These are phyloP conservation scores for Chloebia gouldiae DNA, from an alignment of 2,113 vertebrate genomes.

Conservation along the genomic window DNA sequence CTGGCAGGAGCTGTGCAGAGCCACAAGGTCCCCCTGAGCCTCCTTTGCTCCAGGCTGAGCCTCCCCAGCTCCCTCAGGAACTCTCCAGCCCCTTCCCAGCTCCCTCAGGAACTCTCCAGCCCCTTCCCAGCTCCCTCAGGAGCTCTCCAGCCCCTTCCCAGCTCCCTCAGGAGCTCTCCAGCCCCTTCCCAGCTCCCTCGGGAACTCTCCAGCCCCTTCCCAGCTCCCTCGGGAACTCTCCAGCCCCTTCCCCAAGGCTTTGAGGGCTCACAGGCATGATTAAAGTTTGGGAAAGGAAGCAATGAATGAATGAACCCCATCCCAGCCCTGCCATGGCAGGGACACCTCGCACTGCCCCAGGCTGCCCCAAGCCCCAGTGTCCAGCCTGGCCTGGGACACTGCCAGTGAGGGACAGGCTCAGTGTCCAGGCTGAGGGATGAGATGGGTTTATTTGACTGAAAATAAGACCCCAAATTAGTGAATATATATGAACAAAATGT, in stretches of 20 bases:
- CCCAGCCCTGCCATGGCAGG: background rate
- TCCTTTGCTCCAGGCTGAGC: background rate
- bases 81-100: background rate
- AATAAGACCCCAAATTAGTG: background rate
- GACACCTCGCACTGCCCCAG: background rate
- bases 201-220: background rate
- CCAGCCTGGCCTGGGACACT: background rate
- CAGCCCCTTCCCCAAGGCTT: background rate
- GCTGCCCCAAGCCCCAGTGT: background rate
- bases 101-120: background rate
- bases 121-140: background rate
- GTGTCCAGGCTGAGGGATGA: background rate
- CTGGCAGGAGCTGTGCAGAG: background rate
- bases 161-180: background rate
- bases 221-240: too few relatives aligned
- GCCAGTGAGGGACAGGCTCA: background rate
- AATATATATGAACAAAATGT: background rate
- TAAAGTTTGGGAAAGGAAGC: background rate
- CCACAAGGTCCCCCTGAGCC: background rate
- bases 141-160: background rate
- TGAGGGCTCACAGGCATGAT: background rate
- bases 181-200: background rate
- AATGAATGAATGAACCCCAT: background rate
- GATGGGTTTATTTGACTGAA: background rate
- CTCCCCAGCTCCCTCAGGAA: background rate